phyloP scores from a whole-genome alignment of 2,888 invertebrate genomes.

The Pyrgus malvae region DNA sequence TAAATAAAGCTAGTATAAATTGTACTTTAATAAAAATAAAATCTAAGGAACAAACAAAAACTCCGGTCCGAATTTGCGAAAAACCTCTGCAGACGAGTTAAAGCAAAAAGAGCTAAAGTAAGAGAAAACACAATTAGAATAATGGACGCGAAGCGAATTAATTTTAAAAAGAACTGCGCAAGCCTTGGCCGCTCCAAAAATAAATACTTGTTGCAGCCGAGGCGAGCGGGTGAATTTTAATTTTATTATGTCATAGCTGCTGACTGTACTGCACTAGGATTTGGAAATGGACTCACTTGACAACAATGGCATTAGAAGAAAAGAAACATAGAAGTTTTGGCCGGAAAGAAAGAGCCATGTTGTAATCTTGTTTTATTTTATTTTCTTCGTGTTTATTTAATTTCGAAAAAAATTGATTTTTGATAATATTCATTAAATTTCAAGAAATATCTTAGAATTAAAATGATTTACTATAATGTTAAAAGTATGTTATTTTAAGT shows the following conservation, averaged over 20 bases:
- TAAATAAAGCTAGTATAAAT: background rate
- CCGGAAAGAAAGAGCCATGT: too few relatives aligned
- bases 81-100: background rate
- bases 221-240: background rate
- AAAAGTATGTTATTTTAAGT: too few relatives aligned
- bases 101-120: background rate
- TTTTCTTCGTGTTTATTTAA: too few relatives aligned
- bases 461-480: too few relatives aligned
- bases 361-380: too few relatives aligned
- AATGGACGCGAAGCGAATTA: constrained; percentile 14
- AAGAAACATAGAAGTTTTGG: too few relatives aligned
- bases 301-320: too few relatives aligned
- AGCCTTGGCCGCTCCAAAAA: constrained; percentile 16
- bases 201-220: constrained; percentile 5
- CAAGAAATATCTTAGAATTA: too few relatives aligned
- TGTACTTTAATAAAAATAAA: background rate
- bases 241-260: constrained; percentile 5
- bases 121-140: constrained; percentile 11
- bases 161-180: constrained; percentile 1
- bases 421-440: too few relatives aligned
- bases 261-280: background rate
- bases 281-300: too few relatives aligned
- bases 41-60: background rate
- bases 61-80: background rate
- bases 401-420: too few relatives aligned